Evolutionary conservation across 1,140 invertebrate genomes (phyloP), one percentile per base, ranked within the genome.

Genomic region (Drosophila obscura): DNA sequence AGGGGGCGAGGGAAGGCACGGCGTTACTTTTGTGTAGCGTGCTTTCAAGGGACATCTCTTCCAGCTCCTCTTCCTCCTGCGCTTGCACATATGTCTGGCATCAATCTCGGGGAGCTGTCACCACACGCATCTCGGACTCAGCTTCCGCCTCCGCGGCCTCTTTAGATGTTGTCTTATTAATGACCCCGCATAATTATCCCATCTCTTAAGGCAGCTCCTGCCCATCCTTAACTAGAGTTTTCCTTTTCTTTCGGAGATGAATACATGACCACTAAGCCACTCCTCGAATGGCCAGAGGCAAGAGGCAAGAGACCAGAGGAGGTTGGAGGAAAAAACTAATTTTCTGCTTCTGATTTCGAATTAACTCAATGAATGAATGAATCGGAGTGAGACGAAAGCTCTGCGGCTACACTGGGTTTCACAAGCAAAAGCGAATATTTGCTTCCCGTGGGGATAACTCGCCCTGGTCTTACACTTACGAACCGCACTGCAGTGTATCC

Each of bases 291-390:
- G 28, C 28, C 22, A 53, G 52, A 50, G 50, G 43, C 31, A 43
- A 16, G 62, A 59, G 65, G 43, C 45, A 56, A 56, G 66, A 73
- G 26, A 5, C 26, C 19, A 19, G 19, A 19, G 19, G 19, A 5
- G 26, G 26, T 0, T 26, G 7, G 31, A 57, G 84, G 69, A 56
- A 64, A 76, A 90, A 90, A 90, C 83, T 89, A 90, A 90, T 90
- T 90, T 90, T 90, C 88, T 90, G 88, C 83, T 85, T 73, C 75
- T 90, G 88, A 90, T 84, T 90, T 90, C 83, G 75, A 89, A 90
- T 90, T 89, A 90, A 82, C 78, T 77, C 64, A 90, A 82, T 79
- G 74, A 84, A 80, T 82, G 80, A 87, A 69, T 79, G 19, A 57
- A 43, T 8, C 19, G 19, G 28, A 11, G 48, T 53, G 41, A 46